Conservation (phyloP, 1,140 invertebrate species). For the Schlechtendalia chinensis region DNA sequence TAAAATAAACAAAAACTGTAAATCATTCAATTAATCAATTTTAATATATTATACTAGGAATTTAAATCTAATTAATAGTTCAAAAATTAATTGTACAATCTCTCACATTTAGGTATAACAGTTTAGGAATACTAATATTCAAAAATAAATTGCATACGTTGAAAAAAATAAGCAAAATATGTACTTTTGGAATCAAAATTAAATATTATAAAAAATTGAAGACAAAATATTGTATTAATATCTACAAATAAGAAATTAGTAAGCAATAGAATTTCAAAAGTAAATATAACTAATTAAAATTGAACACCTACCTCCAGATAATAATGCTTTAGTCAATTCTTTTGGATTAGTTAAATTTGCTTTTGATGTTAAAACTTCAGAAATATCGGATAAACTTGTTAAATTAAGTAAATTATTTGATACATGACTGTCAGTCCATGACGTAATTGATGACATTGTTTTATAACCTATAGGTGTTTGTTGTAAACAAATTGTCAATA, state of each 20-base stretch:
- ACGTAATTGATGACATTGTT: slow-evolving; percentile 39
- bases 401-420: slow-evolving; percentile 30
- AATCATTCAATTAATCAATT: too few relatives aligned
- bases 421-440: slow-evolving; percentile 43
- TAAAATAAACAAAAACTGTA: too few relatives aligned
- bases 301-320: slow-evolving; percentile 33
- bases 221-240: neutral
- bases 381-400: slow-evolving; percentile 40
- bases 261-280: slow-evolving; percentile 4
- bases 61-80: too few relatives aligned
- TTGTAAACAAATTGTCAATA: slow-evolving; percentile 14
- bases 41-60: too few relatives aligned
- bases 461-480: slow-evolving; percentile 10
- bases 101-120: too few relatives aligned
- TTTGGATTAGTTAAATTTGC: neutral
- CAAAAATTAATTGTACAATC: too few relatives aligned
- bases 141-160: neutral
- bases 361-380: slow-evolving; percentile 21
- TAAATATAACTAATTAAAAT: neutral
- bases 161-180: neutral
- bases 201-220: neutral
- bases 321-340: neutral
- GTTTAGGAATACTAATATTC: too few relatives aligned
- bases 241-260: neutral
- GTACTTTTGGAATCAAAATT: too few relatives aligned